Evolutionary conservation across 2,888 invertebrate species (phyloP), one percentile per base, ranked within the genome.

Genomic region (Acanthococcus lagerstroemiae): DNA sequence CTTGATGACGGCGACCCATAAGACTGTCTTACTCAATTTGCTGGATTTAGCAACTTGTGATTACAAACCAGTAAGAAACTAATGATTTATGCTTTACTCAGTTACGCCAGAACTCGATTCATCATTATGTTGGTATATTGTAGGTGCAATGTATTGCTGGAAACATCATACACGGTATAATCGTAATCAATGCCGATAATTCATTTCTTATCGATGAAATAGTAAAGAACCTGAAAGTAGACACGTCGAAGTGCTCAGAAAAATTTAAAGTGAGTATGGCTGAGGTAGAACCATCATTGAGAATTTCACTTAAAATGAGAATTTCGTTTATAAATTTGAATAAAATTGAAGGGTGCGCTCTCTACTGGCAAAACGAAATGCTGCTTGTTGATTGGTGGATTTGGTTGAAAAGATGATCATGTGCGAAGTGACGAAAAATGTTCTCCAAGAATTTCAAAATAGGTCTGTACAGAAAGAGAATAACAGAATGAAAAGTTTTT

Each of bases 181-280:
- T 63, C 9, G 7, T 22, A 22, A 19, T 22, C 27, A 80, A 81
- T 73, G 86, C 85, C 74, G 82, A 87, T 0, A 85, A 84, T 74
- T 86, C 87, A 0, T 88, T 87, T 75, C 80, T 81, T 3, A 76
- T 83, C 3, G 75, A 86, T 0, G 84, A 80, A 58, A 73, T 88
- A 17, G 76, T 81, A 1, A 80, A 82, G 54, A 78, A 87, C 30
- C 76, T 91, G 12, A 74, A 78, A 21, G 77, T 83, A 21, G 85
- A 84, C 73, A 79, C 82, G 0, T 80, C 79, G 45, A 76, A 79
- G 50, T 75, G 82, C 71, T 86, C 87, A 73, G 85, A 88, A 72
- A 80, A 82, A 69, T 84, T 86, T 72, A 88, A 89, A 78, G 82
- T 78, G 37, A 46, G 44, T n/a, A n/a, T n/a, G n/a, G n/a, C n/a